Evolutionary conservation across 30 jellyfish, hydroid and myxozoan genomes (phyloP), one percentile per base, ranked within the genome.

Genomic region (Sanderia malayensis): DNA sequence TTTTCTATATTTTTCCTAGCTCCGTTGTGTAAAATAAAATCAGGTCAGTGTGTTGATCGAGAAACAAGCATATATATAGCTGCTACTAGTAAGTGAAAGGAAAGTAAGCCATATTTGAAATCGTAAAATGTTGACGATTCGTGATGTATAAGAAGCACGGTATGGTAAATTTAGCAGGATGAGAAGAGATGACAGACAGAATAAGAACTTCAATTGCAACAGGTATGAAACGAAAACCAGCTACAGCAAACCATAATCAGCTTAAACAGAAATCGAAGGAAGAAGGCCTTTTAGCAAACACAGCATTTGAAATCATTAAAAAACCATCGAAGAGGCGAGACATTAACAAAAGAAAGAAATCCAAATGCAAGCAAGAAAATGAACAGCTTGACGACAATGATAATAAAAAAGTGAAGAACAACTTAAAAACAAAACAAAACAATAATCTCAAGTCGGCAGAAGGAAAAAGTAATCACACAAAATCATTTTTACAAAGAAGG

Each of bases 401-500:
- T 20, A 10, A 34, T 25, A 2, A 17, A 2, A 4, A 41, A 2
- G 17, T 18, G 31, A 33, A 33, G 13, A 63, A 20, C 10, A 25
- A 44, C 23, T 69, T 31, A 24, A 21, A 69, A 4, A 49, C 7
- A 49, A 49, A 49, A 7, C 64, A 27, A 10, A 31, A 10, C 30
- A 58, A 66, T n/a, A 29, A 29, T 23, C 19, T 4, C 8, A 23
- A 29, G 2, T 8, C 4, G 45, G 27, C 86, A 4, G 30, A 44
- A 29, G 67, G 46, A 52, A 66, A 61, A 55, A 29, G 52, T 26
- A 45, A 31, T 6, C 28, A 33, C 64, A 30, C 58, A 32, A 73
- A 62, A 11, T 68, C 33, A 32, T 47, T 80, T 4, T 85, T 80
- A 0, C 96, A 90, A 53, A 57, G 98, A 7, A 67, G 98, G 7